phyloP scores from a whole-genome alignment of 1,140 invertebrate species.

The Zaprionus africanus region DNA sequence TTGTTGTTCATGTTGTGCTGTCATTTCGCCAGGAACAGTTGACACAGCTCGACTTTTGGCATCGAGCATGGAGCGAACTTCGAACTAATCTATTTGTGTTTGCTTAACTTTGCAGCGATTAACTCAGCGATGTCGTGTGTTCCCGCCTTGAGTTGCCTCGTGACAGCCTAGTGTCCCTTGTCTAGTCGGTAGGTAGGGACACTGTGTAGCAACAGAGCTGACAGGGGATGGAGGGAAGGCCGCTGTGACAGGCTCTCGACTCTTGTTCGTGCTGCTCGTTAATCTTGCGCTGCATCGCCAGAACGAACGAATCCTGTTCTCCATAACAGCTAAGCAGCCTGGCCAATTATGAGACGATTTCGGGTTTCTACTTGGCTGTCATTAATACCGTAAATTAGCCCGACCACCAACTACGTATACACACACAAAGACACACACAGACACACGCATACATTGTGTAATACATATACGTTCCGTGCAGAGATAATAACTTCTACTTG shows the following conservation, averaged over 20 bases:
- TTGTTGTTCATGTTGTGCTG: constrained; percentile 30
- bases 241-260: neutral
- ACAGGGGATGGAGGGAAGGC: neutral
- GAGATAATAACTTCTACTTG: constrained; percentile 76
- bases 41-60: constrained; percentile 77
- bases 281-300: constrained; percentile 1
- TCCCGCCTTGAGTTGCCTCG: constrained; percentile 16
- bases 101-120: constrained; percentile 73
- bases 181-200: neutral
- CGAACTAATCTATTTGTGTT: constrained; percentile 81
- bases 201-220: constrained; percentile 4
- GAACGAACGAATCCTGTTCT: neutral
- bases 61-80: constrained; percentile 62
- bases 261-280: constrained; percentile 1
- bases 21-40: constrained; percentile 48
- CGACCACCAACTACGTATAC: constrained; percentile 29
- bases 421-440: neutral
- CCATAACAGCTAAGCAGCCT: constrained; percentile 31
- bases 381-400: constrained; percentile 77
- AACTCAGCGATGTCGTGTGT: constrained; percentile 41
- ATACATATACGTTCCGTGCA: neutral
- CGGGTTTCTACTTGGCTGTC: constrained; percentile 37
- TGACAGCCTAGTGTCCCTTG: constrained; percentile 17
- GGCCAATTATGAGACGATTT: constrained; percentile 70
- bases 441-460: neutral